Conservation (phyloP, 2,888 invertebrate species). For the Cybosia mesomella region DNA sequence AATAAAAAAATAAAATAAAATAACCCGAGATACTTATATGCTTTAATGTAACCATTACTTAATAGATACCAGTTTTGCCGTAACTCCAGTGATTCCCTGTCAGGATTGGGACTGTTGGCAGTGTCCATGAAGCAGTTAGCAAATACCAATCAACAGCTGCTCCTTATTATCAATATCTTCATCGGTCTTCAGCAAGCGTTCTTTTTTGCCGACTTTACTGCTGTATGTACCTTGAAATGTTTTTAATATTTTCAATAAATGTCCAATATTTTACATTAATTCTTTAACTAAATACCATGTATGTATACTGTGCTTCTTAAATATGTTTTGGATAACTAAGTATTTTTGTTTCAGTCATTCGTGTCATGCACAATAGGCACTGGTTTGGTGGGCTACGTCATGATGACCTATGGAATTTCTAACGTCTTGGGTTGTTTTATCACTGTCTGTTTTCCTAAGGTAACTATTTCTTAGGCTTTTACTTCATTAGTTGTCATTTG, state of each 20-base stretch:
- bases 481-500: background rate
- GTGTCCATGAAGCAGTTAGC: constrained; percentile 87
- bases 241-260: background rate
- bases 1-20: too few relatives aligned
- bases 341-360: constrained; percentile 75
- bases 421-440: constrained; percentile 87
- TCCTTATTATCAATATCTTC: constrained; percentile 89
- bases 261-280: background rate
- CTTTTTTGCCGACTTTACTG: constrained; percentile 87
- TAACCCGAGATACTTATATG: background rate
- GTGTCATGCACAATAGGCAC: constrained; percentile 88
- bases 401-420: constrained; percentile 89
- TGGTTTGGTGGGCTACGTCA: constrained; percentile 89
- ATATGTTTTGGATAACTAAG: background rate
- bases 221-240: constrained; percentile 62
- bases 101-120: constrained; percentile 77
- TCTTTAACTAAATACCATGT: too few relatives aligned
- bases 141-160: constrained; percentile 87
- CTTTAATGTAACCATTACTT: background rate
- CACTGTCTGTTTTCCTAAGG: constrained; percentile 78
- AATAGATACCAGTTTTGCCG: constrained; percentile 8
- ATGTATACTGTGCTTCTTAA: background rate
- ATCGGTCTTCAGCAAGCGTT: constrained; percentile 90
- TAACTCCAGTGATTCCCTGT: constrained; percentile 62
- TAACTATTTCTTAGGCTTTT: constrained; percentile 32